Base-by-base conservation (phyloP, 2,888 invertebrate species). In the Catocala fraxini region DNA sequence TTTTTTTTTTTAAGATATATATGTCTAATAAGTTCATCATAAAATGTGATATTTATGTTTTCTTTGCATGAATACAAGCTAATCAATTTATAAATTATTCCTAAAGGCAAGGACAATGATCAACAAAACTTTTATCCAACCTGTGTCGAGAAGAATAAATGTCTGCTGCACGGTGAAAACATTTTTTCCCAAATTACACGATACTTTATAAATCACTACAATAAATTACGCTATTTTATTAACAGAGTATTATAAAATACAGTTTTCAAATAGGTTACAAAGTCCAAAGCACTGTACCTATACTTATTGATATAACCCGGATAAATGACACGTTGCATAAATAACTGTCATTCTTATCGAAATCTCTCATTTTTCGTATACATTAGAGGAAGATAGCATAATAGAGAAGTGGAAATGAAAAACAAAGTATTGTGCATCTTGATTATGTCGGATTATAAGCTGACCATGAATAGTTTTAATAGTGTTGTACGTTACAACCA, bases 81-180 rank as follows among this genome's bases (percentile, higher is more conserved):
- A 1, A 39, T 39, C 35, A 2, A 43, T 43, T n/a, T n/a, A 43
- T 10, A 43, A n/a, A 48, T 7, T n/a, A 11, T 10, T 48, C n/a
- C 12, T 12, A 51, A 51, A 39, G 51, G 35, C 51, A 51, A 51
- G 51, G 51, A 12, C 51, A 51, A 6, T 51, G 35, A 9, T 11
- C 35, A 12, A 34, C 35, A 51, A 51, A 51, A 48, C 35, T 54
- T 45, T 39, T 7, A 33, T 74, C 79, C 59, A 78, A 93, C 94
- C 89, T 93, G 93, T 6, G 88, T 84, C 34, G 93, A 92, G 71
- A 86, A 85, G 66, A 92, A 82, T 71, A 93, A 82, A 74, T 91
- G 88, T 79, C 92, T 91, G 73, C 86, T 89, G 67, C 83, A 84
- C 59, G 91, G 89, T 59, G 92, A 87, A 78, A 94, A 93, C 94